phyloP scores from a whole-genome alignment of 2,888 invertebrate species.

The Trichogramma evanescens region DNA sequence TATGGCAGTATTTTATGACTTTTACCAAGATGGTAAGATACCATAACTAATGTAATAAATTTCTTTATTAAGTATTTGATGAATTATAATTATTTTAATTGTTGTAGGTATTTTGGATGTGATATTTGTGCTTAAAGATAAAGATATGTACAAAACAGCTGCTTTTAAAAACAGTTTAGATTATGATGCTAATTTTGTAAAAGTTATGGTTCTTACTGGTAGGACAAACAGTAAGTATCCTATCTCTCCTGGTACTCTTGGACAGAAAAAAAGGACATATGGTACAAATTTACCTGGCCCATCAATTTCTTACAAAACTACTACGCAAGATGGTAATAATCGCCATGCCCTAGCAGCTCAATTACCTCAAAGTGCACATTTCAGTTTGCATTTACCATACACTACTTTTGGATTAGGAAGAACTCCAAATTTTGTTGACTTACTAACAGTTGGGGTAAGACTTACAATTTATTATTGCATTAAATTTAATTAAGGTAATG shows the following conservation, averaged over 20 bases:
- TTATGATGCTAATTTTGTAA: constrained; percentile 92
- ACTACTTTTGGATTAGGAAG: constrained; percentile 95
- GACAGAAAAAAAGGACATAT: constrained; percentile 71
- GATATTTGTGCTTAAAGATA: constrained; percentile 55
- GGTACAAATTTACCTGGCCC: constrained; percentile 91
- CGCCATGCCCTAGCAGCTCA: constrained; percentile 80
- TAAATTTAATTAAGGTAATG: background rate
- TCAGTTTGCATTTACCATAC: constrained; percentile 89
- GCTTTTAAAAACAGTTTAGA: constrained; percentile 83
- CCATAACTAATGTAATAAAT: background rate
- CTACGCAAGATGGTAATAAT: constrained; percentile 77
- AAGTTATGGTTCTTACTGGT: constrained; percentile 88
- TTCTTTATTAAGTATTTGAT: background rate
- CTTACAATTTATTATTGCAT: constrained; percentile 1
- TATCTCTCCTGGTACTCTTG: constrained; percentile 65
- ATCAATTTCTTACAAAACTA: constrained; percentile 76
- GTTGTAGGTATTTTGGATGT: constrained; percentile 66
- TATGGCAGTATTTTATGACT: constrained; percentile 86
- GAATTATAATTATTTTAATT: no score
- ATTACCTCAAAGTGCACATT: constrained; percentile 84
- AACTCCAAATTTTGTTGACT: constrained; percentile 95
- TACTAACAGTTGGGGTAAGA: constrained; percentile 69
- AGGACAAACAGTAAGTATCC: constrained; percentile 65
- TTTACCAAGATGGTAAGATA: constrained; percentile 74
- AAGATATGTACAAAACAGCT: constrained; percentile 54